A percentile compares a stretch with the other conserved stretches of the same genome.
phyloP scores from a whole-genome alignment of 2,113 vertebrate genomes.

The Eulemur rufifrons region DNA sequence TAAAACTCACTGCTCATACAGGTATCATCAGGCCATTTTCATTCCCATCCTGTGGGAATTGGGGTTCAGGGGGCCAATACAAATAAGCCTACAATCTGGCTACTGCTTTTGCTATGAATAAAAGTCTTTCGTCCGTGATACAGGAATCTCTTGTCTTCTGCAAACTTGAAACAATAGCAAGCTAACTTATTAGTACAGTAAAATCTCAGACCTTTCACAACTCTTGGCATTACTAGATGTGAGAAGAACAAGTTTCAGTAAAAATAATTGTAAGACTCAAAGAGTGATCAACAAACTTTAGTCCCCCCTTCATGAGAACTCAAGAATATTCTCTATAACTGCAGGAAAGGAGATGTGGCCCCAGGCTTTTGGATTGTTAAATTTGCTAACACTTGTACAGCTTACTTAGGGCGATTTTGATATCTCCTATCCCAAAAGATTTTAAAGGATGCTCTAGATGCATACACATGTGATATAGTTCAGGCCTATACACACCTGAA shows the following conservation, averaged over 20 bases:
- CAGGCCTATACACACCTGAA: neutral
- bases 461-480: neutral
- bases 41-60: neutral
- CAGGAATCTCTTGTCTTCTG: neutral
- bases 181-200: neutral
- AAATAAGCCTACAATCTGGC: neutral
- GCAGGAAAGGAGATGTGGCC: neutral
- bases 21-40: neutral
- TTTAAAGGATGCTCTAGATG: neutral
- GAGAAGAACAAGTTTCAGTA: conserved; percentile 4
- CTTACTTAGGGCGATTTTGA: neutral
- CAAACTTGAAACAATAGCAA: conserved; percentile 1
- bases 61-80: neutral
- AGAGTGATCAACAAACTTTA: neutral
- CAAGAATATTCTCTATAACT: neutral
- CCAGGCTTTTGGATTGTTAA: neutral
- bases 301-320: neutral
- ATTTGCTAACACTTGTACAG: neutral
- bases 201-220: neutral
- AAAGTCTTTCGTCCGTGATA: conserved; percentile 4
- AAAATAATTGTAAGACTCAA: neutral
- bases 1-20: neutral
- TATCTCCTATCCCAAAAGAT: neutral
- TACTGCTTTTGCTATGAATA: neutral
- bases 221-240: neutral